These are phyloP conservation scores for Mellilla xanthometata DNA, from an alignment of 2,888 invertebrate genomes.

Conservation along the genomic window DNA sequence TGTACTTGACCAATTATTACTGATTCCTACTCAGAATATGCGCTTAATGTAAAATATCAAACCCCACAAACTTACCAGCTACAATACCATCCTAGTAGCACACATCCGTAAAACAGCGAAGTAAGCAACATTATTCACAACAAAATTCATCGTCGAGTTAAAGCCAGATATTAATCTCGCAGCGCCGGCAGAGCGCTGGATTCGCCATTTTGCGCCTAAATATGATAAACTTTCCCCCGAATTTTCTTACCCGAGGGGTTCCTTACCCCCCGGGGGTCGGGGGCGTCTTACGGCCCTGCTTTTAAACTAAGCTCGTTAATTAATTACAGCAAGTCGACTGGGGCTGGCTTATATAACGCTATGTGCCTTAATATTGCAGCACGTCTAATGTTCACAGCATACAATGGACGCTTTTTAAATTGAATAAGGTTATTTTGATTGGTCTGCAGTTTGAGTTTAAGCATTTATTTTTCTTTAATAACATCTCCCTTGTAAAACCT, in stretches of 20 bases:
- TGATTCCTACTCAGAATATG: too few species aligned
- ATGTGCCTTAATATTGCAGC: conserved; percentile 77
- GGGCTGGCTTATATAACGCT: conserved; percentile 73
- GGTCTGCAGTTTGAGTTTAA: too few species aligned
- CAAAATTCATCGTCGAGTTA: conserved; percentile 79
- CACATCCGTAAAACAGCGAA: conserved; percentile 56
- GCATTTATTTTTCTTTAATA: too few species aligned
- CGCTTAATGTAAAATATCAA: too few species aligned
- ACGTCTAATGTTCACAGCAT: conserved; percentile 31
- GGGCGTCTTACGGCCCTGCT: conserved; percentile 81
- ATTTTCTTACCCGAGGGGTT: conserved; percentile 67
- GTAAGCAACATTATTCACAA: conserved; percentile 71
- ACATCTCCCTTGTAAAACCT: too few species aligned
- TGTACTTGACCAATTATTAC: too few species aligned
- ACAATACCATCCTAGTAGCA: conserved; percentile 11
- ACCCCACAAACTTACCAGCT: neutral
- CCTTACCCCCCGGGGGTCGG: conserved; percentile 58
- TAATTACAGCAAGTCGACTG: conserved; percentile 82
- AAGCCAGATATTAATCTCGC: conserved; percentile 80
- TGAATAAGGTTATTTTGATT: neutral
- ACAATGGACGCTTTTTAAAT: conserved; percentile 27
- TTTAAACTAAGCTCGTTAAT: conserved; percentile 84
- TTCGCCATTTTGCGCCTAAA: conserved; percentile 83
- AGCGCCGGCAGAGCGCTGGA: conserved; percentile 77
- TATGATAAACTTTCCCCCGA: conserved; percentile 83